phyloP scores from a whole-genome alignment of 2,113 vertebrate species.

The Mesocricetus auratus region DNA sequence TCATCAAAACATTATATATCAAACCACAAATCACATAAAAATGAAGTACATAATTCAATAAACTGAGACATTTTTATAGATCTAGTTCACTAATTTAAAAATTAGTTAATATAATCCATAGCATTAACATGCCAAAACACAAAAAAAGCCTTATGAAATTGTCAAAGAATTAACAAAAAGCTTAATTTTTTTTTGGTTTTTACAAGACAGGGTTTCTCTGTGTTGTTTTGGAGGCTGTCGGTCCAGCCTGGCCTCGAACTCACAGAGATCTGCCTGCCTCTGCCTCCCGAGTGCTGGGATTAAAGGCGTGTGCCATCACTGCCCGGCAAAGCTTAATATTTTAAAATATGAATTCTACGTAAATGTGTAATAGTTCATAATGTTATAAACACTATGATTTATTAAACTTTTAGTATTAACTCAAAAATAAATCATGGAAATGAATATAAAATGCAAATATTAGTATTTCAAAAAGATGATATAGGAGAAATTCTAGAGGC shows the following conservation, averaged over 20 bases:
- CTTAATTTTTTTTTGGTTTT: no score
- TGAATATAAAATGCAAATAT: not conserved
- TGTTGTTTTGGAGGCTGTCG: no score
- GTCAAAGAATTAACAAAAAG: not conserved
- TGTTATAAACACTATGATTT: not conserved
- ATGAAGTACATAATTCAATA: not conserved
- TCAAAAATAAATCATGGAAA: not conserved
- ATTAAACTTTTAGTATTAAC: not conserved
- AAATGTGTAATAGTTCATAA: not conserved
- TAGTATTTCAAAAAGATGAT: not conserved
- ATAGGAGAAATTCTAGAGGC: not conserved
- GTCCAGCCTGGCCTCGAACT: no score
- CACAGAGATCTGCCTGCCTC: no score
- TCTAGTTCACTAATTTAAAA: not conserved
- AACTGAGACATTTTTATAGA: not conserved
- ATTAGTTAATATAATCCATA: not conserved
- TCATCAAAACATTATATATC: not conserved
- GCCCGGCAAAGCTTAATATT: not conserved
- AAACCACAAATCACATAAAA: not conserved
- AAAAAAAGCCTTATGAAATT: not conserved
- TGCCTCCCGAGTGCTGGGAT: no score
- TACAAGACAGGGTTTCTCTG: no score
- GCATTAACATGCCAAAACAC: not conserved
- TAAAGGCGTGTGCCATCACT: no score
- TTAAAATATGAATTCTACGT: not conserved